These are phyloP conservation scores for Leptinotarsa undecemlineata DNA, from an alignment of 1,140 invertebrate species.

Conservation along the genomic window DNA sequence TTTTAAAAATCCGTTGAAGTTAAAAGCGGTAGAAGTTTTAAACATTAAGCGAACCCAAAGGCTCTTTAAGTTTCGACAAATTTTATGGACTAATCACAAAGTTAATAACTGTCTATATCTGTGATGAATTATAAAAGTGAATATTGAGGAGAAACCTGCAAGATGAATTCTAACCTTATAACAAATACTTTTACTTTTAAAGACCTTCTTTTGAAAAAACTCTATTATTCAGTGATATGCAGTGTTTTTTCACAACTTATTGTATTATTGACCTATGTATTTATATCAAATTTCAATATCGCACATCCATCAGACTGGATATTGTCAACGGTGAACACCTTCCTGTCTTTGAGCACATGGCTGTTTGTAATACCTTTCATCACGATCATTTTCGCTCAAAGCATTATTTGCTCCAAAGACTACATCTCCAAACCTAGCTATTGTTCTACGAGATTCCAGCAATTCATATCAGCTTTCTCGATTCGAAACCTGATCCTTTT, in stretches of 20 bases:
- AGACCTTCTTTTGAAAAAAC: conserved; percentile 56
- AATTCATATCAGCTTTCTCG: conserved; percentile 64
- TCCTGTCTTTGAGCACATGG: conserved; percentile 62
- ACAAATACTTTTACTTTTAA: conserved; percentile 49
- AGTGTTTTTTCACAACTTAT: conserved; percentile 60
- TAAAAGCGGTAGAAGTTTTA: too few relatives aligned
- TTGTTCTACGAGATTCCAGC: conserved; percentile 64
- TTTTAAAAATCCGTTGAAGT: too few relatives aligned
- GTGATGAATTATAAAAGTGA: conserved; percentile 5
- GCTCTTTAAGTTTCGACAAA: neutral
- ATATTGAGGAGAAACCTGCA: neutral
- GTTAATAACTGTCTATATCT: neutral
- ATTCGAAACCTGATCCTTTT: conserved; percentile 63
- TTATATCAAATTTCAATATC: conserved; percentile 60
- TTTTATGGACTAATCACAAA: neutral
- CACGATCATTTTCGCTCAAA: conserved; percentile 60
- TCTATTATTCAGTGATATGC: conserved; percentile 56
- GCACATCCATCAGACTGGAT: conserved; percentile 61
- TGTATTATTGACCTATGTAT: conserved; percentile 59
- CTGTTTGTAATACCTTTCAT: conserved; percentile 61
- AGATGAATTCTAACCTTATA: conserved; percentile 43
- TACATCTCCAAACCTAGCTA: conserved; percentile 60
- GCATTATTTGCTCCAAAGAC: conserved; percentile 64
- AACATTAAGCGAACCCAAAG: too few relatives aligned
- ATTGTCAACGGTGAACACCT: conserved; percentile 54